phyloP scores from a whole-genome alignment of 2,797 vertebrate genomes.

The Anguilla pacifica region DNA sequence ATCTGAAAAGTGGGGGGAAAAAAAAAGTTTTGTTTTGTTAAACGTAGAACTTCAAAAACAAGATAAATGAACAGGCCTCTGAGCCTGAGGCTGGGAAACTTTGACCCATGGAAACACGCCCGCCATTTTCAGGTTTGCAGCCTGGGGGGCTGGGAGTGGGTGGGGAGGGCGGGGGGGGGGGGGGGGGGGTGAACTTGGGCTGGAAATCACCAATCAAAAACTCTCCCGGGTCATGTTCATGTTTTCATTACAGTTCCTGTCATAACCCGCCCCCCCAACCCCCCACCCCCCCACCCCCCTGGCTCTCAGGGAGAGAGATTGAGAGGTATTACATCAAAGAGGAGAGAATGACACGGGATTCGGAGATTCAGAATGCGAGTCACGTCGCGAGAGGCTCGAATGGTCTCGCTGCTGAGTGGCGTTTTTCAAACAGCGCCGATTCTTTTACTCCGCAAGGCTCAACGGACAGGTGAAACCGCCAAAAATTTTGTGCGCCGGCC shows the following conservation, averaged over 20 bases:
- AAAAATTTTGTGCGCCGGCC: background rate
- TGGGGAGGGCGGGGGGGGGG: no score
- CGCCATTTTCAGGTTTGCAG: no score
- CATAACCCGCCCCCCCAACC: background rate
- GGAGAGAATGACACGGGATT: background rate
- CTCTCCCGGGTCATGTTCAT: background rate
- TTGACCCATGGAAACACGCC: background rate
- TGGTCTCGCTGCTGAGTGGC: background rate
- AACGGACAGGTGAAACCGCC: background rate
- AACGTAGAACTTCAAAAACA: background rate
- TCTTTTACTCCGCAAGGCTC: background rate
- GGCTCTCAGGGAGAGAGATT: background rate
- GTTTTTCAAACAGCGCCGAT: background rate
- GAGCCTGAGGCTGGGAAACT: background rate
- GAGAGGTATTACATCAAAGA: background rate
- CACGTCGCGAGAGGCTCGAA: background rate
- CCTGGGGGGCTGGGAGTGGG: no score
- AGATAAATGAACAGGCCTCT: no score
- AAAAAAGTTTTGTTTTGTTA: background rate
- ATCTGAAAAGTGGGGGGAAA: background rate
- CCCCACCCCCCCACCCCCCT: background rate
- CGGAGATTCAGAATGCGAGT: no score
- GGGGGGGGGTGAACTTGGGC: background rate
- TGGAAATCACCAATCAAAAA: background rate
- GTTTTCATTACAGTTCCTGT: constrained; percentile 5